Base-by-base conservation (phyloP, 2,113 vertebrate genomes). In the Percina caprodes region DNA sequence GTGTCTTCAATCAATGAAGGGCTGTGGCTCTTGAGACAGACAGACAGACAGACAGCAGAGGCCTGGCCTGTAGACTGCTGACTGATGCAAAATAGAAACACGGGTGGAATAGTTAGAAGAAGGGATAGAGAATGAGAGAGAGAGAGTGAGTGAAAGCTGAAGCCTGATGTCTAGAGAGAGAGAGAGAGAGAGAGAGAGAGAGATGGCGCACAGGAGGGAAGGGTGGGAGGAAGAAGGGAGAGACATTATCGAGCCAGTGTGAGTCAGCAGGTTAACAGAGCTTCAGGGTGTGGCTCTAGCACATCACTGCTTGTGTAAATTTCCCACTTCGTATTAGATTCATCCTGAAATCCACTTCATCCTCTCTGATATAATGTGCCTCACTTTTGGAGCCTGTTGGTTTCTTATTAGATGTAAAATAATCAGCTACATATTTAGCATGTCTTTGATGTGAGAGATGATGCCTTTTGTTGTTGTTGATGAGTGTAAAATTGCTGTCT, bases 211-310 rank as follows among this genome's bases (percentile, higher is more conserved):
- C 69, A 60, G 84, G 84, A 79, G 83, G 77, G 52, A 69, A 74
- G 81, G 68, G 83, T 54, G 87, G 45, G 46, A 66, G 91, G 58
- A 77, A 70, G 66, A 74, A 59, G 79, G 52, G 80, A 65, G 81
- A 83, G 86, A 86, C 76, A 89, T 94, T 95, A 95, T 95, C 74
- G 93, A 95, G 92, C 91, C 78, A 73, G 79, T 91, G 94, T 94
- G 94, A 95, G 91, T 95, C 94, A 95, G 94, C 94, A 93, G 90
- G 86, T 93, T 92, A 88, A 86, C 75, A 39, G 86, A 80, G 91
- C 93, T 84, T 70, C 85, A 86, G 92, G 91, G 88, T 79, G 91
- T 74, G 89, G 88, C 88, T 83, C 83, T 63, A 30, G 74, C 82
- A 79, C 90, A 82, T 85, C 82, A 56, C 83, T 45, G 68, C 82